Conservation (phyloP, 2,888 invertebrate species). For the Melinaea marsaeus region DNA sequence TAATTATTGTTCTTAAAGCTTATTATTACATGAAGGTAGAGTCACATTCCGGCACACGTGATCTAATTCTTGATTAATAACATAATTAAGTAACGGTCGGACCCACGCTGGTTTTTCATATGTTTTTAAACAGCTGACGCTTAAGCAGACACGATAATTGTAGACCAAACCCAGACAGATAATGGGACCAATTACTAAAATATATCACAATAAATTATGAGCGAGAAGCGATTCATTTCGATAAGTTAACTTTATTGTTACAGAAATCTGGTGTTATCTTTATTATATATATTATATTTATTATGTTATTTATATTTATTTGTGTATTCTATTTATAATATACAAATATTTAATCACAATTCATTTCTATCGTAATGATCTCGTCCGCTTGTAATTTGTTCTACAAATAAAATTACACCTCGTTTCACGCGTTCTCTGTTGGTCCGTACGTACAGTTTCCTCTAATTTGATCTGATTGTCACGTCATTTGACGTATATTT, state of each 20-base stretch:
- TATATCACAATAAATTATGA: conserved; percentile 34
- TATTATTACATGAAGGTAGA: background rate
- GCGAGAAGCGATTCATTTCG: conserved; percentile 18
- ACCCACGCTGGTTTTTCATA: conserved; percentile 12
- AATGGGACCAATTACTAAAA: conserved; percentile 28
- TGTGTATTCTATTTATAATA: too few relatives aligned
- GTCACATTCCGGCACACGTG: conserved; percentile 13
- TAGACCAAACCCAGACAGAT: conserved; percentile 21
- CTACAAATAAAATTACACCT: conserved; percentile 49
- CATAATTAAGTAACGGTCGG: conserved; percentile 22
- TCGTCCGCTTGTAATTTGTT: conserved; percentile 13
- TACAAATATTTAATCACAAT: background rate
- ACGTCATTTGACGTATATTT: conserved; percentile 59
- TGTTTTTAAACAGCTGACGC: conserved; percentile 34
- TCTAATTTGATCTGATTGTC: conserved; percentile 69
- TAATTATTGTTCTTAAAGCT: too few relatives aligned
- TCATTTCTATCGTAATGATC: background rate
- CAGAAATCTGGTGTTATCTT: background rate
- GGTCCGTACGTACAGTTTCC: conserved; percentile 51
- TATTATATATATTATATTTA: background rate
- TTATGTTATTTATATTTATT: background rate
- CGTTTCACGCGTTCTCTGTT: conserved; percentile 50
- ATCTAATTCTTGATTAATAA: conserved; percentile 23
- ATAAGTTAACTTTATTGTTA: background rate
- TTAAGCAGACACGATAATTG: conserved; percentile 46